A percentile compares a stretch with the other conserved stretches of the same genome.
phyloP scores from a whole-genome alignment of 2,888 invertebrate genomes.

The Hermaeophaga mercurialis region DNA sequence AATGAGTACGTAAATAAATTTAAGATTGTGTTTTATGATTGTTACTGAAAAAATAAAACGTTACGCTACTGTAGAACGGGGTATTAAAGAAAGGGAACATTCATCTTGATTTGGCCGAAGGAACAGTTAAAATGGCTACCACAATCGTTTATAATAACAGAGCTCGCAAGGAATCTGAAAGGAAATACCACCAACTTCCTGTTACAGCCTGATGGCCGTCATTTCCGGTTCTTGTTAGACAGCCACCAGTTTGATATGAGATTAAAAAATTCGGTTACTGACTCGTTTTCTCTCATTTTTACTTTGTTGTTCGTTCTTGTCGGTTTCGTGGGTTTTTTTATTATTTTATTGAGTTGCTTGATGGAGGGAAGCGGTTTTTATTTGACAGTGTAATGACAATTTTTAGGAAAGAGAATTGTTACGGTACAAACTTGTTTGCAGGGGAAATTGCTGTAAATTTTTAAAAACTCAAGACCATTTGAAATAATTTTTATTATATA shows the following conservation, averaged over 20 bases:
- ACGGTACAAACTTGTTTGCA: too few relatives aligned
- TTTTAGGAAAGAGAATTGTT: not conserved
- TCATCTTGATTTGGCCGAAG: conserved; percentile 48
- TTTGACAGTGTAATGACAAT: conserved; percentile 4
- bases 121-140: conserved; percentile 36
- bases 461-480: too few relatives aligned
- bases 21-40: too few relatives aligned
- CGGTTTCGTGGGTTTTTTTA: not conserved
- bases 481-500: too few relatives aligned
- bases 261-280: conserved; percentile 41
- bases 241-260: conserved; percentile 42
- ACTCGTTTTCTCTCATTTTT: conserved; percentile 11
- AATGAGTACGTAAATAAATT: too few relatives aligned
- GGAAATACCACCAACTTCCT: conserved; percentile 48
- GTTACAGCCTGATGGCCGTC: conserved; percentile 46
- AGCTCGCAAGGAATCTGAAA: conserved; percentile 42
- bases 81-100: conserved; percentile 40
- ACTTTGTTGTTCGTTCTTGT: not conserved
- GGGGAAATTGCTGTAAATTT: too few relatives aligned
- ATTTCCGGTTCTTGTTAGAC: conserved; percentile 49
- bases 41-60: too few relatives aligned
- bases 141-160: conserved; percentile 49
- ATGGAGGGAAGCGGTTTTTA: not conserved
- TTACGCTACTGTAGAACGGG: not conserved
- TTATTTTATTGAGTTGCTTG: not conserved